Evolutionary conservation across 1,140 invertebrate species (phyloP), one percentile per base, ranked within the genome.

Genomic region (Tetramorium simillimum): DNA sequence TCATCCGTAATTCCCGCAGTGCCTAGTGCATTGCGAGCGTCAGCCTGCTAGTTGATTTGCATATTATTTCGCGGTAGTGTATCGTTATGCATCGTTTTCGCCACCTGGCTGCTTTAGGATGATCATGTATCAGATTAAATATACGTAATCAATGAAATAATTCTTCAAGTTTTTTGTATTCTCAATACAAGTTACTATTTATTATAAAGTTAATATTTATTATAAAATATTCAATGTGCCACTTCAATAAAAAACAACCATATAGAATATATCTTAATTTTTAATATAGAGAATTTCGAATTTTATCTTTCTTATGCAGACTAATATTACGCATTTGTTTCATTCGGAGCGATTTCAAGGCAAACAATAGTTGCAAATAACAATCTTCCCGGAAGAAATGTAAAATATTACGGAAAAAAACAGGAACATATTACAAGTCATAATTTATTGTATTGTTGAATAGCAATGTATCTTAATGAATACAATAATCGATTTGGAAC

Each of bases 1-100:
- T 91, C 92, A 94, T 94, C 93, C 93, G 92, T 93, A 94, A 94
- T 94, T 93, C 94, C 92, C 90, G 91, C 89, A 73, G 75, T 69
- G 37, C 43, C 62, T 69, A 91, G 86, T 70, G 63, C 78, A 78
- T 85, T 80, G 78, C 87, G 73, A 76, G 78, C 86, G 85, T 88
- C 84, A 90, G 86, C 86, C 90, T 88, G 85, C 75, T 53, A 80
- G 88, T 81, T 90, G 89, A 93, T 94, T 93, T 93, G 93, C 92
- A 94, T 93, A 93, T 93, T 93, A 92, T 91, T 88, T 87, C 75
- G 72, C 81, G 75, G 86, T 85, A 81, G 67, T 75, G 73, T 77
- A 82, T 81, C 80, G 80, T 86, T 58, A 28, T 65, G 67, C 49
- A 67, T 82, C 78, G 78, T 88, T 87, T 81, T 88, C 65, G n/a